These are phyloP conservation scores for Calameuta idolon DNA, from an alignment of 2,888 invertebrate genomes.

Conservation along the genomic window DNA sequence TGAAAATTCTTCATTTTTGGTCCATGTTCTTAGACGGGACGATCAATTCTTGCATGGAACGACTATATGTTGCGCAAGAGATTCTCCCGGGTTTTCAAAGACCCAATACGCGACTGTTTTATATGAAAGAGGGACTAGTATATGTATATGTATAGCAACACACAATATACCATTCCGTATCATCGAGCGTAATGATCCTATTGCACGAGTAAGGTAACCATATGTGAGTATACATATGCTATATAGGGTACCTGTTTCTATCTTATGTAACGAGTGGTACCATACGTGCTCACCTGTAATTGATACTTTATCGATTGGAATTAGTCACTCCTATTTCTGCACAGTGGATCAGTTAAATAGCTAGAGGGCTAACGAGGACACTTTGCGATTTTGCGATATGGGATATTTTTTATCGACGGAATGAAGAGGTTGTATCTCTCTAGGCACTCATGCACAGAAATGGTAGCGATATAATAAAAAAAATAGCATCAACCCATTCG, in stretches of 20 bases:
- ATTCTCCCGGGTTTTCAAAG: background rate
- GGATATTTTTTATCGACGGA: background rate
- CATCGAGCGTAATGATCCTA: constrained; percentile 6
- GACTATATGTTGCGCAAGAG: background rate
- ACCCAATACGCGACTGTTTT: background rate
- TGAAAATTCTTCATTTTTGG: background rate
- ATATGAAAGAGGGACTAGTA: background rate
- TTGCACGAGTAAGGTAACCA: constrained; percentile 1
- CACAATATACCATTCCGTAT: constrained; percentile 3
- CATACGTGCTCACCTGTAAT: constrained; percentile 26
- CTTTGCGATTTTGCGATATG: background rate
- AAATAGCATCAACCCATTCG: too few relatives aligned
- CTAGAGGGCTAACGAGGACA: background rate
- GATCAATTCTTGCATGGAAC: background rate
- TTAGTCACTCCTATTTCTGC: constrained; percentile 39
- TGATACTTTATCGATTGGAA: constrained; percentile 5
- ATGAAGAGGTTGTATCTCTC: background rate
- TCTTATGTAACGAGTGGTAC: constrained; percentile 37
- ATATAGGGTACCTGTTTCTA: constrained; percentile 3
- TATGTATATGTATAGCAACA: background rate
- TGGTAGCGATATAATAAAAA: too few relatives aligned
- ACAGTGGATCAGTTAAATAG: background rate
- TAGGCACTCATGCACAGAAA: background rate
- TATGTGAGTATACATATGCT: background rate
- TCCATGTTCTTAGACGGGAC: background rate